Evolutionary conservation across 2,113 vertebrate species (phyloP).

Genomic region (Callipepla californica): DNA sequence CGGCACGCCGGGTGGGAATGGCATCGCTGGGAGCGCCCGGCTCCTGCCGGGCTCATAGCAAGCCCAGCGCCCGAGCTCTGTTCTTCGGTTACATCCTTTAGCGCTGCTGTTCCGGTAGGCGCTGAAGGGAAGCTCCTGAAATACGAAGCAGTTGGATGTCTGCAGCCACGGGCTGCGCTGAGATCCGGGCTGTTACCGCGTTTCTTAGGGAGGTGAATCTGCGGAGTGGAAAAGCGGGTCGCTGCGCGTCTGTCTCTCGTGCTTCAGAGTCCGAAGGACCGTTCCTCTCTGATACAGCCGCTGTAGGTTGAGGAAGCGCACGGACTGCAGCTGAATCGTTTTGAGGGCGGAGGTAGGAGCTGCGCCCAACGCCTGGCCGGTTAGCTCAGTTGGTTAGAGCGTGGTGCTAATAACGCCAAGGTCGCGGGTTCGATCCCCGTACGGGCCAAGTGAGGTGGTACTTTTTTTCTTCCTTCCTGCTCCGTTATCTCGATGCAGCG

Average conservation of each 20-base stretch:
- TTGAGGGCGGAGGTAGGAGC: rapidly evolving
- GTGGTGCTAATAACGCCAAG: slow-evolving; percentile 77
- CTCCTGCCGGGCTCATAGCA: too few relatives aligned
- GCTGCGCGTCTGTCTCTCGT: not conserved
- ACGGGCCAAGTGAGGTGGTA: slow-evolving; percentile 23
- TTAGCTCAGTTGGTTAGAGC: slow-evolving; percentile 80
- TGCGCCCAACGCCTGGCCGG: not conserved
- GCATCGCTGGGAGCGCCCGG: too few relatives aligned
- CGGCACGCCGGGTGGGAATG: not conserved
- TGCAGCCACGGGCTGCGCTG: too few relatives aligned
- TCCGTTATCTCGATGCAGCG: too few relatives aligned
- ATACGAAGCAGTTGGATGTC: not conserved
- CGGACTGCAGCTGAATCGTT: too few relatives aligned
- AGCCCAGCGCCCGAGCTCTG: not conserved
- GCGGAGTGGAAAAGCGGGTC: not conserved
- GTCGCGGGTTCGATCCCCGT: slow-evolving; percentile 63
- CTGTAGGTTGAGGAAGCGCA: rapidly evolving
- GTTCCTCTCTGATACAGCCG: too few relatives aligned
- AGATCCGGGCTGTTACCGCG: not conserved
- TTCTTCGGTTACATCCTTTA: too few relatives aligned
- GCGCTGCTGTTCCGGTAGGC: not conserved
- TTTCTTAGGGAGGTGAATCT: not conserved
- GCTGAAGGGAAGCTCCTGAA: not conserved
- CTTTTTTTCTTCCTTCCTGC: too few relatives aligned
- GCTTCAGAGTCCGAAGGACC: not conserved